phyloP scores from a whole-genome alignment of 1,140 invertebrate genomes.

The Babylonia areolata region DNA sequence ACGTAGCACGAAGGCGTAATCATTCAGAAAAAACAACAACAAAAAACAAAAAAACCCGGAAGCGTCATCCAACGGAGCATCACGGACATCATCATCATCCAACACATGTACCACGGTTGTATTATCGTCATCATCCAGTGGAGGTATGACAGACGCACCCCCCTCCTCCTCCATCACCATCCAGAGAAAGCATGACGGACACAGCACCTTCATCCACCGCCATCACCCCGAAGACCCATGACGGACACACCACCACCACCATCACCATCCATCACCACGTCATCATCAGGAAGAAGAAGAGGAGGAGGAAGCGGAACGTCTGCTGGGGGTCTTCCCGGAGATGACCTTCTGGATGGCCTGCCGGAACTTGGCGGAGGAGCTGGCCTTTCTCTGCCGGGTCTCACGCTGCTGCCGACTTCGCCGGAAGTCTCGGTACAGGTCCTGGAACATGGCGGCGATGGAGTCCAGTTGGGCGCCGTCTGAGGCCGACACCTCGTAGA shows the following conservation, averaged over 20 bases:
- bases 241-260: background rate
- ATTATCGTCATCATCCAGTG: too few relatives aligned
- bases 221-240: background rate
- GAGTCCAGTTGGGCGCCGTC: constrained; percentile 63
- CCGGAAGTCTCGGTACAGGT: constrained; percentile 55
- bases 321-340: constrained; percentile 59
- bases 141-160: too few relatives aligned
- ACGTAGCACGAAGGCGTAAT: too few relatives aligned
- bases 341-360: constrained; percentile 72
- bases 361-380: constrained; percentile 64
- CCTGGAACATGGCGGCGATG: constrained; percentile 59
- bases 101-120: too few relatives aligned
- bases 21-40: too few relatives aligned
- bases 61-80: too few relatives aligned
- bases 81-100: too few relatives aligned
- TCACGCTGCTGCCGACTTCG: constrained; percentile 42
- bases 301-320: too few relatives aligned
- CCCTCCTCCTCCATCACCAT: too few relatives aligned
- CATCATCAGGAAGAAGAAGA: too few relatives aligned
- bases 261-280: background rate
- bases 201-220: background rate
- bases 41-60: too few relatives aligned
- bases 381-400: constrained; percentile 61
- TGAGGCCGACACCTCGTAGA: constrained; percentile 86
- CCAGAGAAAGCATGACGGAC: too few relatives aligned